Conservation (phyloP, 1,140 invertebrate genomes). For the Capitella teleta region DNA sequence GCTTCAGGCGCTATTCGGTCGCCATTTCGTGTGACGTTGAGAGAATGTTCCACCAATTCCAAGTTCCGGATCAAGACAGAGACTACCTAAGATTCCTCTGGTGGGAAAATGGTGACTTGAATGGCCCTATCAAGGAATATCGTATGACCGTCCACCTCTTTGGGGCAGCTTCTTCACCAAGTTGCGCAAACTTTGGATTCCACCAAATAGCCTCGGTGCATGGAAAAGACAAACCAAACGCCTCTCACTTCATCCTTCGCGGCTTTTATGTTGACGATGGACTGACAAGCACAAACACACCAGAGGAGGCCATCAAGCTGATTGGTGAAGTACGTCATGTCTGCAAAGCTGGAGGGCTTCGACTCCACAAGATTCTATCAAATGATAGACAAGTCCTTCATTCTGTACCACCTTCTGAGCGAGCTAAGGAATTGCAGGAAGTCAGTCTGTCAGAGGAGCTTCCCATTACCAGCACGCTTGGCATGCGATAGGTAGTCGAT, state of each 20-base stretch:
- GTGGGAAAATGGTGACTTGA: slow-evolving; percentile 13
- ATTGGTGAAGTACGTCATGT: slow-evolving; percentile 7
- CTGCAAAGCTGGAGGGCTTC: slow-evolving; percentile 1
- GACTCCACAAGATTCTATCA: slow-evolving; percentile 5
- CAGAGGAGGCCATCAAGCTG: background rate
- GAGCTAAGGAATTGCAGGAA: slow-evolving; percentile 4
- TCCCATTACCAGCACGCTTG: slow-evolving; percentile 17
- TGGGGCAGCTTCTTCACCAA: slow-evolving; percentile 16
- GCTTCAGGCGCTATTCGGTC: slow-evolving; percentile 16
- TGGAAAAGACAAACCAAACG: background rate
- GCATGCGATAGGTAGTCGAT: slow-evolving; percentile 19
- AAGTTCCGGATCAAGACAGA: slow-evolving; percentile 10
- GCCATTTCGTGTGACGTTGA: slow-evolving; percentile 16
- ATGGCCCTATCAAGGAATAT: too few species aligned
- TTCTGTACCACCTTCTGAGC: background rate
- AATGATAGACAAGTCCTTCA: slow-evolving; percentile 6
- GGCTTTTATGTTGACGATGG: slow-evolving; percentile 14
- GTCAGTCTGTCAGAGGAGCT: slow-evolving; percentile 16
- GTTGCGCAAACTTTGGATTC: slow-evolving; percentile 12
- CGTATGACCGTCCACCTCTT: slow-evolving; percentile 15
- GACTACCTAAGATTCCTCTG: slow-evolving; percentile 14
- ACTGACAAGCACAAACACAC: background rate
- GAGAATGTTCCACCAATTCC: slow-evolving; percentile 17
- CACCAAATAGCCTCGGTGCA: slow-evolving; percentile 10
- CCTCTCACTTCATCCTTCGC: slow-evolving; percentile 12